phyloP scores from a whole-genome alignment of 2,113 vertebrate species.

The Oreotragus oreotragus region DNA sequence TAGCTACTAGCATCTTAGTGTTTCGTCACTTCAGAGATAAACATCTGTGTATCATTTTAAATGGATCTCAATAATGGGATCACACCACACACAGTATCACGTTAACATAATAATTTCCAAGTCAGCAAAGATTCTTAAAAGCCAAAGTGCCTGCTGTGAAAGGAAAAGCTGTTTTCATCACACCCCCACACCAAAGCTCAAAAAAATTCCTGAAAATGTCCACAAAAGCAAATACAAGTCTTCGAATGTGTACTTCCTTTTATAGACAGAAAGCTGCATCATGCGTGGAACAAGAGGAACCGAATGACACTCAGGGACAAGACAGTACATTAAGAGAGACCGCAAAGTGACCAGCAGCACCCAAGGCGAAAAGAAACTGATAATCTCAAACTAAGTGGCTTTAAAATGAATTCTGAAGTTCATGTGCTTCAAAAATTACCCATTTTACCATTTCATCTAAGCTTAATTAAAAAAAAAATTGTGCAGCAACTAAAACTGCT shows the following conservation, averaged over 20 bases:
- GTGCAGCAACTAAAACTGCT: not conserved
- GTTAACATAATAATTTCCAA: not conserved
- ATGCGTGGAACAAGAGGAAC: accelerated
- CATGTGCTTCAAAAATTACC: not conserved
- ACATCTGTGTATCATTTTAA: not conserved
- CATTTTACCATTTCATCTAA: not conserved
- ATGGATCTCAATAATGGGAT: not conserved
- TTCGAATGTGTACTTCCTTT: not conserved
- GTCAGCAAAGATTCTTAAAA: not conserved
- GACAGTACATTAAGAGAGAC: not conserved
- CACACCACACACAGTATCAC: not conserved
- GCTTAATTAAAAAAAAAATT: not conserved
- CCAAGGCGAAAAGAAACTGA: not conserved
- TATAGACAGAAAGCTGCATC: not conserved
- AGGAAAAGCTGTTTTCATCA: not conserved
- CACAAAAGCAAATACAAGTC: not conserved
- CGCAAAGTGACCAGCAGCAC: not conserved
- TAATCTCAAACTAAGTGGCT: not conserved
- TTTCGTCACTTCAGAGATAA: not conserved
- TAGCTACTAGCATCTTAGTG: not conserved
- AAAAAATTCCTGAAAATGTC: not conserved
- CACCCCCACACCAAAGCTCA: not conserved
- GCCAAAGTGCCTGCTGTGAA: not conserved
- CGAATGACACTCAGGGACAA: accelerated
- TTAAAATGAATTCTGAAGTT: not conserved